Evolutionary conservation across 2,888 invertebrate species (phyloP), one percentile per base, ranked within the genome.

Genomic region (Leucozona laternaria): DNA sequence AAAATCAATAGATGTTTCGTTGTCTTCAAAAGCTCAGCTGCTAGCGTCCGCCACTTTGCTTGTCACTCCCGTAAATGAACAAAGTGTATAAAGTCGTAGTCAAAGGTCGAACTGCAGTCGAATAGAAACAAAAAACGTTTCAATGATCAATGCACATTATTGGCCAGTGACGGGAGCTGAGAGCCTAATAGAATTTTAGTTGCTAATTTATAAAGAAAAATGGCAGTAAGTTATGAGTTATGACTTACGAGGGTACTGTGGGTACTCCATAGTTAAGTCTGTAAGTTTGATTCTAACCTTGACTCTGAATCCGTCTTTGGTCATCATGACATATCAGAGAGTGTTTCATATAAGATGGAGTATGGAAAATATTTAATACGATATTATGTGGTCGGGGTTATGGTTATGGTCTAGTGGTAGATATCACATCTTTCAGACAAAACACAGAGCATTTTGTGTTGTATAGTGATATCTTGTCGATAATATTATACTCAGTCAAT

Each of bases 401-500:
- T 15, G 37, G 50, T 37, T 50, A 37, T n/a, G 68, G 50, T 68
- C 43, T 62, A 62, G 43, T 13, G 66, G 37, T 60, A 22, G 40
- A 60, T 40, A 68, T 37, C 68, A 53, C 53, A 34, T 15, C 48
- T 73, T 45, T 40, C 28, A 62, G 20, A 72, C 73, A 68, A 53
- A 82, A 68, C 57, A 64, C 25, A 53, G 50, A 43, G 40, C 37
- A 64, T 43, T 43, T 43, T 17, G 20, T 20, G 50, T 40, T n/a
- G 20, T 7, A 64, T 53, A 57, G 58, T 45, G 64, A 40, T 66
- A 64, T 66, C 71, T 60, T 55, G 58, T 31, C 73, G 62, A 78
- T 78, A 68, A 86, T 78, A 86, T 80, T 85, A 60, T 80, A 79
- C 68, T 80, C 81, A 86, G 85, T 78, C 85, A 82, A 86, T 81